Evolutionary conservation across 2,113 vertebrate species (phyloP).

Genomic region (Sprattus sprattus): DNA sequence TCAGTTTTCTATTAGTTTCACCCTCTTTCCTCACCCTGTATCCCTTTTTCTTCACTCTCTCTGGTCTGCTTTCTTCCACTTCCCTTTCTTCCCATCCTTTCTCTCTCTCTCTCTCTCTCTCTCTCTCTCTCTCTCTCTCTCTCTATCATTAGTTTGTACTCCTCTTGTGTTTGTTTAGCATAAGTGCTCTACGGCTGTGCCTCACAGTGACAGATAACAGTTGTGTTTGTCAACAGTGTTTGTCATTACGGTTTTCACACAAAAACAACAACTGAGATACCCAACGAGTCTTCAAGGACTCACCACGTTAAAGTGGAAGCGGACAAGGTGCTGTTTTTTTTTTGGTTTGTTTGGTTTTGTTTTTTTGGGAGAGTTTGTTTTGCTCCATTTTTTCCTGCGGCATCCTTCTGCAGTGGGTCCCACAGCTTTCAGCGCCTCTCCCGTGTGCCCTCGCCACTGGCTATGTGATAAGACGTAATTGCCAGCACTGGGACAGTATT

Average conservation of each 20-base stretch:
- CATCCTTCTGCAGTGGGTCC: background rate
- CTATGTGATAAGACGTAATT: background rate
- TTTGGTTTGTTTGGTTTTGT: background rate
- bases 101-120: slow-evolving; percentile 4
- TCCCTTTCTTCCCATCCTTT: background rate
- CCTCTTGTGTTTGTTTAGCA: background rate
- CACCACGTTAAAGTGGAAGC: background rate
- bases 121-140: background rate
- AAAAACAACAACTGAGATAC: background rate
- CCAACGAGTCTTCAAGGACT: background rate
- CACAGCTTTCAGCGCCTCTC: background rate
- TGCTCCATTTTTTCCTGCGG: background rate
- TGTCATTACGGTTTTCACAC: background rate
- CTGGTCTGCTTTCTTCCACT: background rate
- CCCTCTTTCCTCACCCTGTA: background rate
- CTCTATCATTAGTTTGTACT: background rate
- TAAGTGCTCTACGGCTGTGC: background rate
- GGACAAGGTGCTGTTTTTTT: background rate
- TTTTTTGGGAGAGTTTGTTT: background rate
- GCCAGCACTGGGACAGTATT: background rate
- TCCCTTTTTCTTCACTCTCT: background rate
- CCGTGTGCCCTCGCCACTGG: background rate
- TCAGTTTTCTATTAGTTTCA: background rate
- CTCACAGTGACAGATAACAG: background rate
- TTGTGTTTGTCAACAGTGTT: too few species aligned